Evolutionary conservation across 2,888 invertebrate species (phyloP), one percentile per base, ranked within the genome.

Genomic region (Andrena hattorfiana): DNA sequence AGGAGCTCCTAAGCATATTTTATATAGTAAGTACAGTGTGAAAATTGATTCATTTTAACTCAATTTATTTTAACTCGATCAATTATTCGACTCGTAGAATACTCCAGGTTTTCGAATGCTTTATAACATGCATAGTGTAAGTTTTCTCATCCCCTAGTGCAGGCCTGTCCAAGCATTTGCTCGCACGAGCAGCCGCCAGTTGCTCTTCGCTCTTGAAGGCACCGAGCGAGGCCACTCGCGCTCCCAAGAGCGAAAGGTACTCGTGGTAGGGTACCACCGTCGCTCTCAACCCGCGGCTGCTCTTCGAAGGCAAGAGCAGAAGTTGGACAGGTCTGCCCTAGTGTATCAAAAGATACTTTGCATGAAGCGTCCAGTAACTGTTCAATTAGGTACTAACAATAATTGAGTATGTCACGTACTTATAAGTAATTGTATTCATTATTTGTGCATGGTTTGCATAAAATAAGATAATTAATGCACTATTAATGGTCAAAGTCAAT

Each of bases 1-100:
- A 93, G 93, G 93, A 89, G 92, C 92, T 85, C 92, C 93, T 92
- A 93, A 93, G 90, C 92, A 93, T 91, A 93, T 92, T 91, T 91
- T 92, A 88, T 92, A 93, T 91, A 93, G 93, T 93, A 92, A 93
- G 93, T 93, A 93, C 84, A 74, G 70, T 62, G 76, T 64, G 85
- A 90, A 72, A 78, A 73, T 81, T 74, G 48, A 70, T 70, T 13
- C 2, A 23, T 56, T 69, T 64, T 26, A 0, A 66, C 42, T 66
- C 32, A 66, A 70, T 69, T 6, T 5, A 23, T 56, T 69, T 64
- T 32, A 0, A 66, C 42, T 66, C 48, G 51, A 69, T 66, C 32
- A 51, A 68, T 56, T 49, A 1, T 28, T 69, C 66, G 20, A 35
- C 42, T 74, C 54, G 54, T 71, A 81, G 67, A 72, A 32, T 62